Base-by-base conservation (phyloP, 2,888 invertebrate species). In the Chymomyza fuscimana region DNA sequence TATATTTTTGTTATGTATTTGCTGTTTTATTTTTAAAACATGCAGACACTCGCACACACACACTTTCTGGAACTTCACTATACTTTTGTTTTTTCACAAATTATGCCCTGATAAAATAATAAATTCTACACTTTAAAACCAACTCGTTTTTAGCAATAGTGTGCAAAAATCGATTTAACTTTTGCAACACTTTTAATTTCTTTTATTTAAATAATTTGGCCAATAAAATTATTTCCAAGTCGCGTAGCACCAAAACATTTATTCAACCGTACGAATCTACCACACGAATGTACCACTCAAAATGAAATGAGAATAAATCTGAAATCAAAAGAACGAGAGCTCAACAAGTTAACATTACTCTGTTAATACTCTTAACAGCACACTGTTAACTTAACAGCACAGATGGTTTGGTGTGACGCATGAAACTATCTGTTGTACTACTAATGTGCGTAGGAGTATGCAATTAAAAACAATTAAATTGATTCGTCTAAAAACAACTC, bases 1-100 rank as follows among this genome's bases (percentile, higher is more conserved):
- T 75, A 80, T 87, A 77, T 81, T 36, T 83, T 79, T 86, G 67
- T 79, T 84, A 86, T 86, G 84, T 84, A 85, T 83, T 87, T 79
- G 80, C 77, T 70, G 86, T 82, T 81, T 88, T 88, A 88, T 88
- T 88, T 88, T 89, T 89, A 88, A 89, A 87, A 76, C 82, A 73
- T 65, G 70, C 73, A 79, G 74, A 70, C 73, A 76, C 77, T 66
- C 70, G 64, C 59, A 51, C 40, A 72, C 59, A 68, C 62, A 70
- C 60, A 56, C 67, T 68, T 59, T 69, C 68, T 65, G 32, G 32
- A 67, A 71, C 54, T 69, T 36, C 64, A 56, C 63, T 68, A 56
- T 52, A 56, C 32, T 64, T 52, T 16, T 61, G 15, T 36, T 69
- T 51, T 67, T 62, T 46, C 6, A 46, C 36, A 56, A 50, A 60